A percentile compares a stretch with the other conserved stretches of the same genome.
Conservation (phyloP, 2,797 vertebrate species). For the Phrynocephalus forsythii region DNA sequence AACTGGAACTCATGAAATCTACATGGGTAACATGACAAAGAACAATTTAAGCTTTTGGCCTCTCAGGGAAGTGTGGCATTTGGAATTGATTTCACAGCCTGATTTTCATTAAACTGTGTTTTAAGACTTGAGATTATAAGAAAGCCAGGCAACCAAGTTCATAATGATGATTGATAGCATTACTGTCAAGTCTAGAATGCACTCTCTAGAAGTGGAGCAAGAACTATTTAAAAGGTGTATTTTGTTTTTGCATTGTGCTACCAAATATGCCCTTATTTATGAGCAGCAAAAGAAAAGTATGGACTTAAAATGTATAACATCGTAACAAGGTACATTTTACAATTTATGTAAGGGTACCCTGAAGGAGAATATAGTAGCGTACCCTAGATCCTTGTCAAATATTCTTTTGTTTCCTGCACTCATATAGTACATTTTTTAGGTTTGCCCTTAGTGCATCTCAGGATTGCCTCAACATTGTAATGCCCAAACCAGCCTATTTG, state of each 20-base stretch:
- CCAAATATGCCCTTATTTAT: slow-evolving; percentile 32
- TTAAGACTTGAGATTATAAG: slow-evolving; percentile 71
- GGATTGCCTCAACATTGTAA: too few relatives aligned
- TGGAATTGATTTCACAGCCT: slow-evolving; percentile 70
- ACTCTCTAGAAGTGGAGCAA: slow-evolving; percentile 50
- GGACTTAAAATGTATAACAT: background rate
- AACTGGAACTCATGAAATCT: slow-evolving; percentile 66
- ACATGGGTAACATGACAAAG: slow-evolving; percentile 60
- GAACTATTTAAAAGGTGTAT: slow-evolving; percentile 61
- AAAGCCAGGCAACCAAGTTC: slow-evolving; percentile 68
- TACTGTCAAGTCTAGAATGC: slow-evolving; percentile 64
- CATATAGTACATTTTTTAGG: background rate
- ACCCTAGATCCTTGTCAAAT: background rate
- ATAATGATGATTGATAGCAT: slow-evolving; percentile 70
- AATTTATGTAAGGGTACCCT: background rate
- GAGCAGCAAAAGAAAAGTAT: slow-evolving; percentile 11
- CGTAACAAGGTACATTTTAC: background rate
- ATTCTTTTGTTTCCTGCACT: background rate
- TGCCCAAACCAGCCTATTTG: too few relatives aligned
- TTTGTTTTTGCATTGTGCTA: slow-evolving; percentile 50
- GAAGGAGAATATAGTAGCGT: background rate
- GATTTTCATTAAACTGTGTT: slow-evolving; percentile 79
- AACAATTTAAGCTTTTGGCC: slow-evolving; percentile 69
- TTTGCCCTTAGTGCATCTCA: background rate
- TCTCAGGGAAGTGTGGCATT: slow-evolving; percentile 70